Evolutionary conservation across 2,113 vertebrate species (phyloP).

Genomic region (Oryctolagus cuniculus): DNA sequence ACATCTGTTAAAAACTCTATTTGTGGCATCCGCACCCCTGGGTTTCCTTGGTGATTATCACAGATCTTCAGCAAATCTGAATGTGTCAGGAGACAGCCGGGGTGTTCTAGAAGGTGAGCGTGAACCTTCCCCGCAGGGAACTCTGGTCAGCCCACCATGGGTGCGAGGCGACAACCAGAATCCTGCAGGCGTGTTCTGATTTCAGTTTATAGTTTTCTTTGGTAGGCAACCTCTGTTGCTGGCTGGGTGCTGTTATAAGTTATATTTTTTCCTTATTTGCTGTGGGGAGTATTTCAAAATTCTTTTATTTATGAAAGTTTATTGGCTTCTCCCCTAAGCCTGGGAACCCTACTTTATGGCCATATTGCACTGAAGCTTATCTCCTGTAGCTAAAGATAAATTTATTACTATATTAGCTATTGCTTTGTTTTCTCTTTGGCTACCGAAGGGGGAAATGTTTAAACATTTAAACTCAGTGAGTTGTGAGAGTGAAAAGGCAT

Average conservation of each 20-base stretch:
- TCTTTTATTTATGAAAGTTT: slow-evolving; percentile 75
- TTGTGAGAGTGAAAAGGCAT: slow-evolving; percentile 76
- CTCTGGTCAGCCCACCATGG: slow-evolving; percentile 20
- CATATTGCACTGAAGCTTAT: slow-evolving; percentile 76
- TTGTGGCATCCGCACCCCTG: neutral
- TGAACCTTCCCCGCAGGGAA: neutral
- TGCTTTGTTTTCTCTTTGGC: slow-evolving; percentile 77
- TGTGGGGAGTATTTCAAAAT: slow-evolving; percentile 65
- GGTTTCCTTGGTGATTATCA: slow-evolving; percentile 67
- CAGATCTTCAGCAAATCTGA: slow-evolving; percentile 61
- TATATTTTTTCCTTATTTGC: slow-evolving; percentile 74
- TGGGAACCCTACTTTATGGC: slow-evolving; percentile 62
- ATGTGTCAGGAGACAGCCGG: slow-evolving; percentile 65
- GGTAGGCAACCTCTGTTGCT: slow-evolving; percentile 57
- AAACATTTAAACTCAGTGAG: slow-evolving; percentile 78
- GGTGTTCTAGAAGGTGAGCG: slow-evolving; percentile 51
- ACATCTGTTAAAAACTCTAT: slow-evolving; percentile 28
- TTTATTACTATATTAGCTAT: slow-evolving; percentile 76
- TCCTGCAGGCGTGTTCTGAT: slow-evolving; percentile 36
- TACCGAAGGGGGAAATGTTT: slow-evolving; percentile 75
- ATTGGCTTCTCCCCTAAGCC: slow-evolving; percentile 57
- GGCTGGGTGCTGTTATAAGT: slow-evolving; percentile 33
- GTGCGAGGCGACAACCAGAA: slow-evolving; percentile 12
- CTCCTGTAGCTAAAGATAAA: slow-evolving; percentile 77
- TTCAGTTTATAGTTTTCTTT: slow-evolving; percentile 62